Percentiles rank a stretch among this genome's conserved stretches.
These are phyloP conservation scores for Eremophila alpestris DNA, from an alignment of 2,797 vertebrate genomes.

Conservation along the genomic window DNA sequence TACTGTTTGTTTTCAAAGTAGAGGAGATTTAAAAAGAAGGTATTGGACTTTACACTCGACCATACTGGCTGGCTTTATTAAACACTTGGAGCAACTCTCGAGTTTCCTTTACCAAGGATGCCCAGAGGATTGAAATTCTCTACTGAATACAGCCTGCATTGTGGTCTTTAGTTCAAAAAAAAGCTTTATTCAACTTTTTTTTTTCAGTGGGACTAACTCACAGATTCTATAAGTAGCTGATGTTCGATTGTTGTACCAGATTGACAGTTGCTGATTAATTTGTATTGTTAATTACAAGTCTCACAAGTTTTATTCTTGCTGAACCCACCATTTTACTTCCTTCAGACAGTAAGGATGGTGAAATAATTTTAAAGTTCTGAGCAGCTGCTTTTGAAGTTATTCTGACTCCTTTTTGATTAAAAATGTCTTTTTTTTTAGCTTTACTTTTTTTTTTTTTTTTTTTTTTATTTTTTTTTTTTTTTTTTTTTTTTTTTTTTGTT, in stretches of 20 bases:
- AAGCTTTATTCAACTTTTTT: background rate
- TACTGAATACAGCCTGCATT: background rate
- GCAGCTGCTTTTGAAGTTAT: background rate
- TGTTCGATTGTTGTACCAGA: background rate
- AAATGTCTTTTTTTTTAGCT: background rate
- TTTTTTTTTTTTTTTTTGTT: too few relatives aligned
- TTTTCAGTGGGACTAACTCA: background rate
- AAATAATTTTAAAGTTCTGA: background rate
- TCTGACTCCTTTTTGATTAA: background rate
- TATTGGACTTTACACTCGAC: background rate
- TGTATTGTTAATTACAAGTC: background rate
- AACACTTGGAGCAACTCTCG: background rate
- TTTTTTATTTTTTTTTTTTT: too few relatives aligned
- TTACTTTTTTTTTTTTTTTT: background rate
- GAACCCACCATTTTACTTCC: background rate
- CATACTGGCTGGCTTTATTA: background rate
- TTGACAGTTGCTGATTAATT: background rate
- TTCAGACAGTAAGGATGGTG: background rate
- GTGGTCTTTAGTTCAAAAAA: background rate
- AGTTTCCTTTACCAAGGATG: background rate
- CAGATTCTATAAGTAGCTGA: background rate
- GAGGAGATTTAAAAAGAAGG: background rate
- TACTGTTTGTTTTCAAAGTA: background rate
- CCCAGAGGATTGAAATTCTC: background rate
- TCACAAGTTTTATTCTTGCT: background rate